Conservation (phyloP, 2,888 invertebrate species). For the Halocaridina rubra region DNA sequence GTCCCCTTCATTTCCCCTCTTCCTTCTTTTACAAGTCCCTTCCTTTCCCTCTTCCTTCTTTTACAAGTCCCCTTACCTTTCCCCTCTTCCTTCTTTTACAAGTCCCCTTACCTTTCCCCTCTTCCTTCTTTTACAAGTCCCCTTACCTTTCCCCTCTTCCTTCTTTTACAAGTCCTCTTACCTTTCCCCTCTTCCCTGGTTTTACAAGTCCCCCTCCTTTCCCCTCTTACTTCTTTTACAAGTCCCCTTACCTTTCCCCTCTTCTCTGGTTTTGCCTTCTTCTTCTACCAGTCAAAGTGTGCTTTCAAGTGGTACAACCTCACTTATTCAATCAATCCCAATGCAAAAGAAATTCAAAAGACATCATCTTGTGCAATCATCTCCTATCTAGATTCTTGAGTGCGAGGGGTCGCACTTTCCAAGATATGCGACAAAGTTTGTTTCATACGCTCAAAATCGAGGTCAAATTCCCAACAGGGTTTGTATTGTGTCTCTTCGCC, state of each 20-base stretch:
- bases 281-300: not conserved
- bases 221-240: not conserved
- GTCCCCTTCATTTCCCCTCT: not conserved
- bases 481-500: too few species aligned
- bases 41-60: not conserved
- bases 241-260: not conserved
- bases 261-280: not conserved
- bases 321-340: too few species aligned
- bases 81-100: not conserved
- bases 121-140: not conserved
- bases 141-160: not conserved
- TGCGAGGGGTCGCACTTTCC: too few species aligned
- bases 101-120: not conserved
- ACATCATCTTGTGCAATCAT: too few species aligned
- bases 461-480: too few species aligned
- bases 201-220: too few species aligned
- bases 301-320: too few species aligned
- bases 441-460: too few species aligned
- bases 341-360: too few species aligned
- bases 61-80: not conserved
- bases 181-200: not conserved
- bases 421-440: too few species aligned
- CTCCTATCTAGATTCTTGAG: too few species aligned
- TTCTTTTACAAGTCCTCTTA: not conserved
- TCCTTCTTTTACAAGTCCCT: not conserved